Percentiles rank a stretch among this genome's conserved stretches.
phyloP scores from a whole-genome alignment of 2,797 vertebrate genomes.

The Esox masquinongy region DNA sequence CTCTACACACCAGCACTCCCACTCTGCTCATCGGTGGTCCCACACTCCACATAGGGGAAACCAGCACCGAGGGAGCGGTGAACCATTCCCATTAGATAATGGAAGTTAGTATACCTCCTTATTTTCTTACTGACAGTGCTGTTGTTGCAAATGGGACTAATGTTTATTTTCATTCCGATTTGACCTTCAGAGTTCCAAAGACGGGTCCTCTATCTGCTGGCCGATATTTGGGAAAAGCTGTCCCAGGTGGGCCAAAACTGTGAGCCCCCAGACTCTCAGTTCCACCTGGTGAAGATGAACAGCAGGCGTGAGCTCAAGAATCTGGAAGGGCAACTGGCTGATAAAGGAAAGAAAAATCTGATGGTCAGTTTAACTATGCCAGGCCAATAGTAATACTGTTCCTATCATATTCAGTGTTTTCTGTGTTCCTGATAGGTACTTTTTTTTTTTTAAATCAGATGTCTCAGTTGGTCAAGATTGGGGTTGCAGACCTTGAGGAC shows the following conservation, averaged over 20 bases:
- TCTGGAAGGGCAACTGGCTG: too few species aligned
- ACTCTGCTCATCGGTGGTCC: background rate
- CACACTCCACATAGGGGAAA: background rate
- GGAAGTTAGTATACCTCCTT: conserved; percentile 10
- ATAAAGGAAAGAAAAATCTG: too few species aligned
- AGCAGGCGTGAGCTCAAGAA: too few species aligned
- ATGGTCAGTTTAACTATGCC: too few species aligned
- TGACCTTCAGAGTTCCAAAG: conserved; percentile 5
- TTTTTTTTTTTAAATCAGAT: too few species aligned
- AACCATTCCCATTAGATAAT: conserved; percentile 18
- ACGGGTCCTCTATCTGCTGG: conserved; percentile 1
- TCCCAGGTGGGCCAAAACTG: background rate
- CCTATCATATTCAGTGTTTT: too few species aligned
- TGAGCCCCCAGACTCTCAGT: background rate
- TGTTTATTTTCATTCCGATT: background rate
- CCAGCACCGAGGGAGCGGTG: background rate
- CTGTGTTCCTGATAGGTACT: too few species aligned
- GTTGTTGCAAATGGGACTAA: conserved; percentile 3
- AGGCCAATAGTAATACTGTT: too few species aligned
- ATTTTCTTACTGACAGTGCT: conserved; percentile 2
- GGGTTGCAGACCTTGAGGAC: too few species aligned
- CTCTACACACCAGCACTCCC: background rate
- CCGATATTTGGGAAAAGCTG: conserved; percentile 7
- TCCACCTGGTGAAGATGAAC: background rate
- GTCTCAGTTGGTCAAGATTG: too few species aligned